A percentile compares a stretch with the other conserved stretches of the same genome.
Conservation (phyloP, 2,797 vertebrate genomes). For the Luscinia megarhynchos region DNA sequence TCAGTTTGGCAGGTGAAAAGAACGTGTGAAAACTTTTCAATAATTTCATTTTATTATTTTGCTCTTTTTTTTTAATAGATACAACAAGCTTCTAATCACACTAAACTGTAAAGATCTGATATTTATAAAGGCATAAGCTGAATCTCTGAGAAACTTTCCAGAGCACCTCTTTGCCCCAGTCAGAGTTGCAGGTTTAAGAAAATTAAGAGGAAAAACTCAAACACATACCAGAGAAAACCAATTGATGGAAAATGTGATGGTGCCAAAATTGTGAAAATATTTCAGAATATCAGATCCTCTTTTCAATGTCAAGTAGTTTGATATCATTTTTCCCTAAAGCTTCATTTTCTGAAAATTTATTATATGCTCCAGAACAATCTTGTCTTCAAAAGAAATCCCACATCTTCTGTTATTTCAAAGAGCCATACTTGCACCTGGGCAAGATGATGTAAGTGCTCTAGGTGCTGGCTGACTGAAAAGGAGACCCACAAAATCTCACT, state of each 20-base stretch:
- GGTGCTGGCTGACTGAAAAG: slow-evolving; percentile 33
- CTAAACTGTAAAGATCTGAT: not conserved
- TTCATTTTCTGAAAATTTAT: slow-evolving; percentile 60
- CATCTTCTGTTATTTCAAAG: slow-evolving; percentile 58
- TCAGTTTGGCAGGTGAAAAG: slow-evolving; percentile 2
- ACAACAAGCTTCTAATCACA: not conserved
- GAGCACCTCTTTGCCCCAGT: not conserved
- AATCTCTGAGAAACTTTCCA: not conserved
- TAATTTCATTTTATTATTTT: not conserved
- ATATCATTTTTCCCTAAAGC: slow-evolving; percentile 42
- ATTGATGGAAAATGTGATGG: slow-evolving; percentile 1
- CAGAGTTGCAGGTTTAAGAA: not conserved
- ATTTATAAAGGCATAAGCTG: not conserved
- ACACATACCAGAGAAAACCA: slow-evolving; percentile 16
- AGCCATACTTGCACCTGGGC: slow-evolving; percentile 41
- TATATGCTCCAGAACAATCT: slow-evolving; percentile 39
- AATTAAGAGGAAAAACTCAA: slow-evolving; percentile 21
- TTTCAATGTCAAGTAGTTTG: slow-evolving; percentile 29
- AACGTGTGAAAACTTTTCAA: not conserved
- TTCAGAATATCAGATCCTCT: slow-evolving; percentile 16
- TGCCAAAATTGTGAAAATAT: slow-evolving; percentile 42
- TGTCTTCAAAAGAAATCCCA: slow-evolving; percentile 62
- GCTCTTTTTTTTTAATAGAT: not conserved
- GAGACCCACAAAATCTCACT: not conserved
- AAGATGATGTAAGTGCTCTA: slow-evolving; percentile 6